Evolutionary conservation across 2,797 vertebrate species (phyloP), one percentile per base, ranked within the genome.

Genomic region (Myiotriccus ornatus): DNA sequence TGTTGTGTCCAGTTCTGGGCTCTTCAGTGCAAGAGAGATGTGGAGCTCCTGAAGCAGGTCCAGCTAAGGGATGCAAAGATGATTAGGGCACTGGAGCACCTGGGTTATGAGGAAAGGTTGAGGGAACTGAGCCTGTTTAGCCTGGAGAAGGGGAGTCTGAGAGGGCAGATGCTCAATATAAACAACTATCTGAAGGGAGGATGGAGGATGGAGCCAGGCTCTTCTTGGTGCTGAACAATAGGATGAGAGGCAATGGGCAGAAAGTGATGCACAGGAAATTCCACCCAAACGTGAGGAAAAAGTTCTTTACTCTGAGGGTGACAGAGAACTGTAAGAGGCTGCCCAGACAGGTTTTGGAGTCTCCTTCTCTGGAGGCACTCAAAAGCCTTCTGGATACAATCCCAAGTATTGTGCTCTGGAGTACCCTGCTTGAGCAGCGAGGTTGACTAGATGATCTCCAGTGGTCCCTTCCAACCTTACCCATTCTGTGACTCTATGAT

Each of bases 401-500:
- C 59, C 25, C 27, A 25, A 20, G 11, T 13, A 53, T 41, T 0
- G 0, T 53, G 39, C 18, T 41, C 65, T 65, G 22, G 18, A 6
- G 46, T 44, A 2, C 15, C 39, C 46, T 59, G 30, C 39, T 12
- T 39, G 25, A 78, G 25, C 34, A 53, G 25, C 25, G 19, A 65
- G 34, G 30, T 32, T 47, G 18, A 24, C 46, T 32, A 28, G 34
- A 12, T 65, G 37, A 27, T 34, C 22, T 77, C 21, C 44, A 59
- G 39, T 53, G 39, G 30, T 47, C 10, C 27, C 39, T 67, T 37
- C 19, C 34, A 59, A 55, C 16, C 9, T 47, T 25, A 47, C n/a
- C n/a, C 5, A 8, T 47, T 53, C 23, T 43, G 32, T 53, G 67
- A 53, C 52, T 39, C 71, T 60, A 59, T 63, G 27, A 43, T n/a